Conservation (phyloP, 2,888 invertebrate species). For the Meandrusa payeni region DNA sequence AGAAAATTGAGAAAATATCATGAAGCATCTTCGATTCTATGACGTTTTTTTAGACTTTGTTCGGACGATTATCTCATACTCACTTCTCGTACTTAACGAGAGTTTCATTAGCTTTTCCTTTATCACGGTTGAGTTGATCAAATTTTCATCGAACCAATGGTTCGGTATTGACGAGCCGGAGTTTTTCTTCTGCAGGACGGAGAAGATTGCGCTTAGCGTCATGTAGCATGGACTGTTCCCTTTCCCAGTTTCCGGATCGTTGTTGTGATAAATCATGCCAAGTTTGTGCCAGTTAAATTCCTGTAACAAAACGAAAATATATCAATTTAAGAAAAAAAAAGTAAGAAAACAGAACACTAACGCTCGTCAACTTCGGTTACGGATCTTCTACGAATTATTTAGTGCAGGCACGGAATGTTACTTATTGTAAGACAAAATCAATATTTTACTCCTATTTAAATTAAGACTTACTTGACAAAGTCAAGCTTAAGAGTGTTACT, state of each 20-base stretch:
- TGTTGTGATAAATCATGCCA: constrained; percentile 87
- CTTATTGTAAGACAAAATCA: too few species aligned
- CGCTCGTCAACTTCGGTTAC: too few species aligned
- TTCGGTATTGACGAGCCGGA: constrained; percentile 77
- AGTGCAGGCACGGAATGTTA: too few species aligned
- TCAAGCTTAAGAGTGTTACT: too few species aligned
- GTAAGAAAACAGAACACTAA: too few species aligned
- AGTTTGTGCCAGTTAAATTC: constrained; percentile 87
- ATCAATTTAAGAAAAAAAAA: too few species aligned
- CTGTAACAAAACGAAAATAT: constrained; percentile 73
- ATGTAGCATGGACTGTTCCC: constrained; percentile 91
- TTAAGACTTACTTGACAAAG: too few species aligned
- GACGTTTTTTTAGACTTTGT: too few species aligned
- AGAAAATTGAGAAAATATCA: too few species aligned
- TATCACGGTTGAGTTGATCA: constrained; percentile 75
- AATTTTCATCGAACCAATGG: constrained; percentile 83
- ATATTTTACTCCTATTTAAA: too few species aligned
- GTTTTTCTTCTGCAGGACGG: constrained; percentile 61
- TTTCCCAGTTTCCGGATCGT: constrained; percentile 77
- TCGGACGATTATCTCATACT: constrained; percentile 60
- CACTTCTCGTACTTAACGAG: constrained; percentile 84
- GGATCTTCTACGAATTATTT: too few species aligned
- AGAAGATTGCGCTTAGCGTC: constrained; percentile 85
- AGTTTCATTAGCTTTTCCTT: constrained; percentile 81
- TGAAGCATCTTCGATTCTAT: too few species aligned